These are phyloP conservation scores for Leucophora obtusa DNA, from an alignment of 2,888 invertebrate species.

Conservation along the genomic window DNA sequence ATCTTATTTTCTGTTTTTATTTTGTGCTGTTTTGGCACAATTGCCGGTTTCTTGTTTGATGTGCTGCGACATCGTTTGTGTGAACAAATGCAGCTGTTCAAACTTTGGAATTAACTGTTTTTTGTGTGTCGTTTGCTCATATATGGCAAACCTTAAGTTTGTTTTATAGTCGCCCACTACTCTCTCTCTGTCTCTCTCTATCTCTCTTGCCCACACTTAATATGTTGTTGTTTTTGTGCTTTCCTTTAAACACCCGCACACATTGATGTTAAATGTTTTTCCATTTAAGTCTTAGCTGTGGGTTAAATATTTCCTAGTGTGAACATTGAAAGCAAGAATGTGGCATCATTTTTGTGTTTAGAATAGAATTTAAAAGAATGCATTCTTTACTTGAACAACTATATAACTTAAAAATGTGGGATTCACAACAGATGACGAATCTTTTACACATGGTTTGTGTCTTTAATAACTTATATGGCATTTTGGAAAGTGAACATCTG, in stretches of 20 bases:
- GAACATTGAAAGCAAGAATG: constrained; percentile 5
- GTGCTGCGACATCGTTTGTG: constrained; percentile 67
- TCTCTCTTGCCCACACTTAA: neutral
- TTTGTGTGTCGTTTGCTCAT: constrained; percentile 14
- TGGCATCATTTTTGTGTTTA: neutral
- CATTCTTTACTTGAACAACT: neutral
- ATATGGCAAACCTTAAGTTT: constrained; percentile 32
- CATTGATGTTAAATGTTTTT: neutral
- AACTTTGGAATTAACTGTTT: constrained; percentile 67
- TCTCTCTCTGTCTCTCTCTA: neutral
- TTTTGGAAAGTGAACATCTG: too few species aligned
- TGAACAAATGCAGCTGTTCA: constrained; percentile 69
- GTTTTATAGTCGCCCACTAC: constrained; percentile 33
- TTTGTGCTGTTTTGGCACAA: constrained; percentile 64
- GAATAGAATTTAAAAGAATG: neutral
- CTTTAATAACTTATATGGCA: too few species aligned
- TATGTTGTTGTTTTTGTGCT: neutral
- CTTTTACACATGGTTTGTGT: too few species aligned
- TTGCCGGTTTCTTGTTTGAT: constrained; percentile 67
- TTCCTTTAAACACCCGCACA: constrained; percentile 10
- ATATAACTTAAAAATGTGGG: too few species aligned
- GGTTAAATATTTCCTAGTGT: neutral
- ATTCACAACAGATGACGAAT: too few species aligned
- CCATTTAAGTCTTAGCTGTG: constrained; percentile 6
- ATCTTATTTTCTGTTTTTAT: constrained; percentile 19